Base-by-base conservation (phyloP, 2,113 vertebrate species). In the Hassar affinis region DNA sequence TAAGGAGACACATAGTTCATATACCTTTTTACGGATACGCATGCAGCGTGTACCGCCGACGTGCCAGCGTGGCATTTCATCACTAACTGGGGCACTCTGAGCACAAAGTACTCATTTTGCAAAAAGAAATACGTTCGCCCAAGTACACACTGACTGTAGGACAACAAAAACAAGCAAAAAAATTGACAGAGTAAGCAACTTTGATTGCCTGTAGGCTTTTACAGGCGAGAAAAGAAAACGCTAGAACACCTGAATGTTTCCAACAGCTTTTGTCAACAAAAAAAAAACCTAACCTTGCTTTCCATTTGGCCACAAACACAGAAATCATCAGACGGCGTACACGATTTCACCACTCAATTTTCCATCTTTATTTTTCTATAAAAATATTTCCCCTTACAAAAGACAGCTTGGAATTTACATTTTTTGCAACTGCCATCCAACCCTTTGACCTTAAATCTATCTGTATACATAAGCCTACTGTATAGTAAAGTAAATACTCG, bases 361-460 rank as follows among this genome's bases (percentile, higher is more conserved):
- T 64, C 57, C 62, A 85, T 76, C 35, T 87, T 91, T 85, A 85
- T 90, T 93, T 94, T 93, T 87, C 76, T 93, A 94, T 85, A 94
- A 95, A 95, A 95, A 95, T 95, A 95, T 91, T 91, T 93, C 89
- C 93, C 88, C 91, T 89, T 92, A 94, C 75, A 94, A 80, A 95
- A 94, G 88, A 93, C 90, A 91, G 87, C 82, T 90, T 88, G 68
- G 91, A 92, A 94, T 93, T 91, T 88, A 93, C 89, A 8, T 79
- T 86, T 88, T 90, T 85, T 85, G 86, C 85, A 89, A 88, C 56
- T 86, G 90, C 88, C 84, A 81, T 83, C 85, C 79, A 92, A 91
- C 88, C 76, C 89, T n/a, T 86, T 90, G 59, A 82, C 86, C 83
- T 89, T 91, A 93, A 93, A 93, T 93, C 93, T 91, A 93, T 90